Conservation (phyloP, 2,888 invertebrate species). For the Anthophora plumipes region DNA sequence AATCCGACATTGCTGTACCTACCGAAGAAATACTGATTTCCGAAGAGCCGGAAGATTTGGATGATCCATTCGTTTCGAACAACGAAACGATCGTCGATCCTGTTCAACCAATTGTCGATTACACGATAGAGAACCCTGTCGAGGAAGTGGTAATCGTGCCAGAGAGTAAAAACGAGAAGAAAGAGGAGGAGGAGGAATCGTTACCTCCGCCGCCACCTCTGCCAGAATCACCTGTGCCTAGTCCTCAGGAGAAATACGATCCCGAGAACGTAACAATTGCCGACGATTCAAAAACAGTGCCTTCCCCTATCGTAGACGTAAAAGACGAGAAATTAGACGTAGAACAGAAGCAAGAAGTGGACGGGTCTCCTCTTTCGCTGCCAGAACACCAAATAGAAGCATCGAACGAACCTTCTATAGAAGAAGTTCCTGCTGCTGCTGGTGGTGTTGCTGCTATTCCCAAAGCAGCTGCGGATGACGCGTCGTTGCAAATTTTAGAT, state of each 20-base stretch:
- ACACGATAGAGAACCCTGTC: slow-evolving; percentile 12
- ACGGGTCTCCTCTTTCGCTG: slow-evolving; percentile 4
- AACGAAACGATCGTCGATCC: slow-evolving; percentile 17
- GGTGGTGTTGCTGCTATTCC: too few relatives aligned
- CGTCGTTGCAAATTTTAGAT: slow-evolving; percentile 3
- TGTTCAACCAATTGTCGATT: slow-evolving; percentile 10
- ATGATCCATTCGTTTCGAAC: slow-evolving; percentile 31
- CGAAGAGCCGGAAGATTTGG: slow-evolving; percentile 33
- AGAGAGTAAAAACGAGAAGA: slow-evolving; percentile 34
- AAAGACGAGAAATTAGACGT: not conserved
- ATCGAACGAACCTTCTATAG: not conserved
- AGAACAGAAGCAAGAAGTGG: slow-evolving; percentile 3
- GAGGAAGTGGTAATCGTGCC: slow-evolving; percentile 16
- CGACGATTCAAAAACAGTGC: slow-evolving; percentile 26
- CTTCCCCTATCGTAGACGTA: slow-evolving; percentile 10
- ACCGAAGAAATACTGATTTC: slow-evolving; percentile 43
- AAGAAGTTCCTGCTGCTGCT: not conserved
- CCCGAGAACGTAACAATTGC: slow-evolving; percentile 14
- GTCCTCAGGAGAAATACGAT: slow-evolving; percentile 33
- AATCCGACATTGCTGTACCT: slow-evolving; percentile 21
- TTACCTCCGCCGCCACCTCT: slow-evolving; percentile 58
- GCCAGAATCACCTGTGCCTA: slow-evolving; percentile 70
- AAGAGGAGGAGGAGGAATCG: too few relatives aligned
- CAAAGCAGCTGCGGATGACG: not conserved
- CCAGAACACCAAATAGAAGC: not conserved